Evolutionary conservation across 1,140 invertebrate species (phyloP), one percentile per base, ranked within the genome.

Genomic region (Brachionus koreanus): DNA sequence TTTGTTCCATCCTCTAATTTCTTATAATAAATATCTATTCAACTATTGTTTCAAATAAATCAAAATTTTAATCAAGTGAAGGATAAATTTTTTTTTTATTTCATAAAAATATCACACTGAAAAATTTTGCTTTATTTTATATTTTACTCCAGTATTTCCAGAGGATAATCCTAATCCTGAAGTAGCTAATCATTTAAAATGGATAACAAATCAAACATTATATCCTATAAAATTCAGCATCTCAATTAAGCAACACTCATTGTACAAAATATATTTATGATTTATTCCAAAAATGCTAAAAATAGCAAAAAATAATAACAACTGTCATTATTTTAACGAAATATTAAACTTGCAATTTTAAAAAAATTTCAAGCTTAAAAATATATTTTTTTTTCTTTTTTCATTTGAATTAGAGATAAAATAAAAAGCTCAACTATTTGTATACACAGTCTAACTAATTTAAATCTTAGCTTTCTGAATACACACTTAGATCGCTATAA

Each of bases 141-240:
- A n/a, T n/a, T n/a, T n/a, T n/a, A n/a, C n/a, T n/a, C n/a, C n/a
- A n/a, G n/a, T n/a, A n/a, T n/a, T n/a, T 19, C 37, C 42, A 49
- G 16, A 74, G 25, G 25, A 74, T 74, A 23, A 74, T 12, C 9
- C 19, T 25, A 72, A 37, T 13, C 10, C 33, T 16, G 33, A 16
- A 46, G 25, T 46, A 46, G 43, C 7, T 0, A 9, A 74, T 49
- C 69, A 74, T 46, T 6, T 74, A 5, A 43, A 46, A 46, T 74
- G 69, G 69, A 46, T 74, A 9, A 74, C 69, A 25, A 74, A 74
- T n/a, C 69, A 74, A 74, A 74, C 69, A 23, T 43, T 29, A 12
- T 74, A 25, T 46, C 69, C 69, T 0, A 46, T 74, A 46, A 74
- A 74, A 74, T 46, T 74, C 12, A 46, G 42, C 12, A 74, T 46